Evolutionary conservation across 2,888 invertebrate species (phyloP).

Genomic region (Sesia bembeciformis): DNA sequence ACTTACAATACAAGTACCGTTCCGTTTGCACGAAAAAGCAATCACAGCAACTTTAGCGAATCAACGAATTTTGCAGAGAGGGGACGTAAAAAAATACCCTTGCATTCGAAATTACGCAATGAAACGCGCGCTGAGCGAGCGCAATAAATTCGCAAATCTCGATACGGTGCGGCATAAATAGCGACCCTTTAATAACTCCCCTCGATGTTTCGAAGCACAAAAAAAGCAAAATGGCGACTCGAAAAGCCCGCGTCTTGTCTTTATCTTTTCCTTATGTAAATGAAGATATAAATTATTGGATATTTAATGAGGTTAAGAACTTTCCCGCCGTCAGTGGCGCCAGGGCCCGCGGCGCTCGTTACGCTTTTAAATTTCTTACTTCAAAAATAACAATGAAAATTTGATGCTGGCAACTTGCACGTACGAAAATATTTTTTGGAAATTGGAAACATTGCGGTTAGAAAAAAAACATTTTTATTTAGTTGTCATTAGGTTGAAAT

Average conservation of each 20-base stretch:
- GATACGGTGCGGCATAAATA: conserved; percentile 34
- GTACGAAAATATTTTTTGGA: conserved; percentile 1
- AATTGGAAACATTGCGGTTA: too few relatives aligned
- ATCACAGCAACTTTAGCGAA: conserved; percentile 25
- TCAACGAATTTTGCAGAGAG: conserved; percentile 22
- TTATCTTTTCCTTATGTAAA: conserved; percentile 73
- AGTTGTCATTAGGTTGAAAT: too few relatives aligned
- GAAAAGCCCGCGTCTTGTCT: conserved; percentile 54
- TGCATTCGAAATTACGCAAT: conserved; percentile 50
- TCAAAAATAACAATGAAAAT: conserved; percentile 17
- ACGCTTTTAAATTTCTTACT: conserved; percentile 16
- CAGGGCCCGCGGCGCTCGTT: conserved; percentile 33
- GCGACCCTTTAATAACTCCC: conserved; percentile 38
- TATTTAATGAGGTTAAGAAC: conserved; percentile 65
- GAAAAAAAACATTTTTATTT: too few relatives aligned
- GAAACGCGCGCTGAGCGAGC: conserved; percentile 55
- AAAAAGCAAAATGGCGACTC: conserved; percentile 60
- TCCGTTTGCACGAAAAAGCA: conserved; percentile 20
- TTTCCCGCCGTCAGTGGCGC: conserved; percentile 44
- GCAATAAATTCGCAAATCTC: conserved; percentile 53
- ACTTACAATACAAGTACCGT: neutral
- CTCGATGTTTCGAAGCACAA: conserved; percentile 38
- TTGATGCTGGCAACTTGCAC: conserved; percentile 22
- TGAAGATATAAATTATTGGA: conserved; percentile 43
- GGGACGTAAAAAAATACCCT: conserved; percentile 24